Conservation (phyloP, 2,888 invertebrate genomes). For the Philereme transversata region DNA sequence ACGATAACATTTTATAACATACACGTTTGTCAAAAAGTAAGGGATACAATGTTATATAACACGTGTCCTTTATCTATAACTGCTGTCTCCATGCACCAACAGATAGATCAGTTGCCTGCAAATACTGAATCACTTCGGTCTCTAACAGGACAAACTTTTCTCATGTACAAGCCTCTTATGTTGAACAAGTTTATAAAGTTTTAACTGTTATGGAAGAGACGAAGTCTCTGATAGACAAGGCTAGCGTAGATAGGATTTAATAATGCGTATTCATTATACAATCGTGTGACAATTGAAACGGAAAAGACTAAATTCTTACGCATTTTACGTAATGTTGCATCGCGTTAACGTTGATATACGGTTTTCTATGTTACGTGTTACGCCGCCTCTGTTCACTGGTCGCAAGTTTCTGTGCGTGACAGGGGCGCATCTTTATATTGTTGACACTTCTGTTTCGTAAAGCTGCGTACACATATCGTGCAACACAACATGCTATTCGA, state of each 20-base stretch:
- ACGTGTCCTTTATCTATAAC: background rate
- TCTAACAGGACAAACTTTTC: conserved; percentile 33
- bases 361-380: conserved; percentile 67
- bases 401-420: conserved; percentile 18
- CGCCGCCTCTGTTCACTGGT: conserved; percentile 45
- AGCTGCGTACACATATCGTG: too few species aligned
- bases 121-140: too few species aligned
- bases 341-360: conserved; percentile 75
- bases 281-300: conserved; percentile 80
- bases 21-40: too few species aligned
- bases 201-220: conserved; percentile 77
- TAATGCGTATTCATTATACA: conserved; percentile 74
- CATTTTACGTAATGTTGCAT: conserved; percentile 79
- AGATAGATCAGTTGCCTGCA: too few species aligned
- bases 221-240: conserved; percentile 78
- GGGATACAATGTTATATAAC: too few species aligned
- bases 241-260: conserved; percentile 81
- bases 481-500: too few species aligned
- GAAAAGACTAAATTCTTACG: conserved; percentile 82
- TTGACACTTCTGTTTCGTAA: conserved; percentile 38
- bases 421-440: conserved; percentile 49
- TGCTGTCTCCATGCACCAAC: background rate
- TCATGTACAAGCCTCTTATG: conserved; percentile 21
- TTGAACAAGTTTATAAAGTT: conserved; percentile 70
- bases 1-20: too few species aligned